Conservation (phyloP, 2,888 invertebrate species). For the Colostygia pectinataria region DNA sequence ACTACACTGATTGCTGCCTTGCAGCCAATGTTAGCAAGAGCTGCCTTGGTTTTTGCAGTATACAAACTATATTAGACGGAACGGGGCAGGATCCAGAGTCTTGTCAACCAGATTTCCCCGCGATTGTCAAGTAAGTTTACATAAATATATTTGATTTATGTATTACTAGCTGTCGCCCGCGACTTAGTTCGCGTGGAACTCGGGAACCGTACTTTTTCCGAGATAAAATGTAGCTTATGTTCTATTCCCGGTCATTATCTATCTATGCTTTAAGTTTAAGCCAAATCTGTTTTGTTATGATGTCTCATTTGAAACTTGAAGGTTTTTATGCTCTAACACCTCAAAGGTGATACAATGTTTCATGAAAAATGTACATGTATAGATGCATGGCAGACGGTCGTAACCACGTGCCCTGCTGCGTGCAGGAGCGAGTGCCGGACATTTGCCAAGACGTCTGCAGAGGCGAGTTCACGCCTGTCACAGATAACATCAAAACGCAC, state of each 20-base stretch:
- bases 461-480: constrained; percentile 92
- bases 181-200: no score
- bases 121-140: constrained; percentile 84
- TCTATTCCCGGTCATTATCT: no score
- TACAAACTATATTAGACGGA: constrained; percentile 89
- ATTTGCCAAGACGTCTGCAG: constrained; percentile 93
- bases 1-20: constrained; percentile 92
- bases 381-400: constrained; percentile 91
- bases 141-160: no score
- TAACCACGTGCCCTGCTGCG: constrained; percentile 93
- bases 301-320: no score
- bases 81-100: constrained; percentile 91
- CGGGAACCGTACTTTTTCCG: no score
- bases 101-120: constrained; percentile 91
- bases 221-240: no score
- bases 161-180: no score
- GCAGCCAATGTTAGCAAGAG: constrained; percentile 86
- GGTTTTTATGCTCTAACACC: no score
- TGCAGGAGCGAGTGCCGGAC: constrained; percentile 90
- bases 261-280: no score
- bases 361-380: not conserved
- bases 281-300: no score
- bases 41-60: constrained; percentile 92
- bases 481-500: constrained; percentile 91
- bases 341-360: no score